Percentiles rank a stretch among this genome's conserved stretches.
These are phyloP conservation scores for Spermophilus dauricus DNA, from an alignment of 2,113 vertebrate species.

Conservation along the genomic window DNA sequence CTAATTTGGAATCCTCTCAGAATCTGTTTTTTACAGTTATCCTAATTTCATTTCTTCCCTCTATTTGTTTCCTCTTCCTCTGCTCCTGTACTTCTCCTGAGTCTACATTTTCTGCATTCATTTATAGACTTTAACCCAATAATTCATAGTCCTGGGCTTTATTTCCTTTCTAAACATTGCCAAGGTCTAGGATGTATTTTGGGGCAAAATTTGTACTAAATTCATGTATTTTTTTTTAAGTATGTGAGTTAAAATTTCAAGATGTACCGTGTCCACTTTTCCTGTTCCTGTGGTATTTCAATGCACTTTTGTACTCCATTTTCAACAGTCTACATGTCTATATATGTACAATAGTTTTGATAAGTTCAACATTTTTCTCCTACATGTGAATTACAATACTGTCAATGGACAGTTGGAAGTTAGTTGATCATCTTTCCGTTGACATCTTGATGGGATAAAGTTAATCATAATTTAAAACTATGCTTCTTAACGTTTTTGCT, in stretches of 20 bases:
- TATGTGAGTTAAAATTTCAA: neutral
- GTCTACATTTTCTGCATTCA: neutral
- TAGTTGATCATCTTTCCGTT: neutral
- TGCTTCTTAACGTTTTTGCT: neutral
- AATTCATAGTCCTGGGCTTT: neutral
- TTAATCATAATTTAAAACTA: slow-evolving; percentile 10
- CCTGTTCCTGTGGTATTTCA: neutral
- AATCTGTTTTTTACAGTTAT: neutral
- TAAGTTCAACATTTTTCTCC: neutral
- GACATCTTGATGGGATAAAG: neutral
- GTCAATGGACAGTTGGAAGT: neutral
- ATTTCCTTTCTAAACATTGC: neutral
- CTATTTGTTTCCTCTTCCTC: neutral
- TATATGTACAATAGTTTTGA: neutral
- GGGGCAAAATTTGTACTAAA: neutral
- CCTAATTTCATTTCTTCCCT: neutral
- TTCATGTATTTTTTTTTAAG: neutral
- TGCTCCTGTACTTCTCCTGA: neutral
- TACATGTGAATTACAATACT: neutral
- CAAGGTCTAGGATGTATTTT: neutral
- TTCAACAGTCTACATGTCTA: neutral
- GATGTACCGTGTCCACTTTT: neutral
- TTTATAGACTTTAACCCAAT: neutral
- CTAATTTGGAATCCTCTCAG: neutral
- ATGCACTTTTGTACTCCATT: neutral